Conservation (phyloP, 2,888 invertebrate species). For the Aleiodes leptofemur region DNA sequence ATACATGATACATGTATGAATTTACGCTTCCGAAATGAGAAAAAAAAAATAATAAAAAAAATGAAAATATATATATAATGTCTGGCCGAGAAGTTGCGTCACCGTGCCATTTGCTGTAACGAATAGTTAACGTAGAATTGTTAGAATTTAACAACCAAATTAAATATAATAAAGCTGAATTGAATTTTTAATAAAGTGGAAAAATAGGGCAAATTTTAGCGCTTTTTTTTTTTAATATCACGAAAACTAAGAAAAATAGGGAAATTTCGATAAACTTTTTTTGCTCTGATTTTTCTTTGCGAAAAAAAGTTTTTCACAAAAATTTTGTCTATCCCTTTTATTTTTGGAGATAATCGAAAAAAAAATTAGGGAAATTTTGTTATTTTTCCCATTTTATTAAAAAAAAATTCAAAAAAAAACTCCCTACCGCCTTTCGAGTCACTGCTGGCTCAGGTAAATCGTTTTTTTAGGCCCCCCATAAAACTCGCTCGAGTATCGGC, state of each 20-base stretch:
- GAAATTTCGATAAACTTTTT: background rate
- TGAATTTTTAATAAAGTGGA: background rate
- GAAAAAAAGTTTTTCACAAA: too few relatives aligned
- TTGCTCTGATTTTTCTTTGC: background rate
- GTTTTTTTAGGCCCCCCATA: constrained; percentile 1
- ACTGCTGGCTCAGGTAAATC: background rate
- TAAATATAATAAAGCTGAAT: background rate
- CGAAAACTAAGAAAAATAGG: background rate
- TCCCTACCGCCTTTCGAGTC: constrained; percentile 11
- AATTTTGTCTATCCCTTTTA: too few relatives aligned
- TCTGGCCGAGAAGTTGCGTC: constrained; percentile 42
- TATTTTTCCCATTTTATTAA: too few relatives aligned
- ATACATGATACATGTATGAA: constrained; percentile 39
- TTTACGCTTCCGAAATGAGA: constrained; percentile 42
- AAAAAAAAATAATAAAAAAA: constrained; percentile 19
- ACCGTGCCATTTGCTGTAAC: constrained; percentile 42
- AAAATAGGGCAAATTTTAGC: background rate
- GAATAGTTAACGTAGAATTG: constrained; percentile 18
- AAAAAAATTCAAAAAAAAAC: background rate
- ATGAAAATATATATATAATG: constrained; percentile 19
- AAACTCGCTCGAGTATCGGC: constrained; percentile 6
- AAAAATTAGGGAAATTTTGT: too few relatives aligned
- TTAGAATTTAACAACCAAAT: constrained; percentile 10
- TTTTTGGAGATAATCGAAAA: background rate
- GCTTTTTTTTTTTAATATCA: background rate